phyloP scores from a whole-genome alignment of 2,797 vertebrate species.

The Urocyon cinereoargenteus region DNA sequence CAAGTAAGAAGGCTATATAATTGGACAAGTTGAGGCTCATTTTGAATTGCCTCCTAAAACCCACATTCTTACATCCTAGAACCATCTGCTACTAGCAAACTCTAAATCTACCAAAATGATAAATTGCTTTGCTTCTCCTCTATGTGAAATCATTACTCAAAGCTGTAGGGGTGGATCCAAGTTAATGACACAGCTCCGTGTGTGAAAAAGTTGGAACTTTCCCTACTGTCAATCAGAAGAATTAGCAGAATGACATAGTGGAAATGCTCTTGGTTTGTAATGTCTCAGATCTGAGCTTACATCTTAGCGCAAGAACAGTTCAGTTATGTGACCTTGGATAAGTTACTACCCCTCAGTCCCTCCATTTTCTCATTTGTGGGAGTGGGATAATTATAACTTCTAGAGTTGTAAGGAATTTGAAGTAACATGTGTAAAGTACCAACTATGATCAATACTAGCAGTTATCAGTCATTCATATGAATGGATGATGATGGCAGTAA shows the following conservation, averaged over 20 bases:
- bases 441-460: not conserved
- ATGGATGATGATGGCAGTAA: not conserved
- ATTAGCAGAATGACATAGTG: not conserved
- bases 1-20: not conserved
- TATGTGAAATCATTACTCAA: slow-evolving; percentile 83
- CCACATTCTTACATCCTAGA: slow-evolving; percentile 11
- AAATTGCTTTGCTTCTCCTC: slow-evolving; percentile 66
- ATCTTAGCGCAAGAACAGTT: not conserved
- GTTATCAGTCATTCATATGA: not conserved
- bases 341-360: not conserved
- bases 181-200: slow-evolving; percentile 43
- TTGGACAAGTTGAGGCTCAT: slow-evolving; percentile 51
- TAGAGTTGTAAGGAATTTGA: not conserved
- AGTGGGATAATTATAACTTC: not conserved
- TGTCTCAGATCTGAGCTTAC: not conserved
- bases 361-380: not conserved
- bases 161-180: slow-evolving; percentile 62
- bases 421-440: not conserved
- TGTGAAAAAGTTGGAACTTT: slow-evolving; percentile 50
- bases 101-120: slow-evolving; percentile 62
- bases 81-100: slow-evolving; percentile 57
- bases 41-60: slow-evolving; percentile 61
- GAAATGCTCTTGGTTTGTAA: not conserved
- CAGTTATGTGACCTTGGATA: not conserved
- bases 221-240: not conserved